Evolutionary conservation across 2,888 invertebrate species (phyloP), one percentile per base, ranked within the genome.

Genomic region (Drosophila leonis): DNA sequence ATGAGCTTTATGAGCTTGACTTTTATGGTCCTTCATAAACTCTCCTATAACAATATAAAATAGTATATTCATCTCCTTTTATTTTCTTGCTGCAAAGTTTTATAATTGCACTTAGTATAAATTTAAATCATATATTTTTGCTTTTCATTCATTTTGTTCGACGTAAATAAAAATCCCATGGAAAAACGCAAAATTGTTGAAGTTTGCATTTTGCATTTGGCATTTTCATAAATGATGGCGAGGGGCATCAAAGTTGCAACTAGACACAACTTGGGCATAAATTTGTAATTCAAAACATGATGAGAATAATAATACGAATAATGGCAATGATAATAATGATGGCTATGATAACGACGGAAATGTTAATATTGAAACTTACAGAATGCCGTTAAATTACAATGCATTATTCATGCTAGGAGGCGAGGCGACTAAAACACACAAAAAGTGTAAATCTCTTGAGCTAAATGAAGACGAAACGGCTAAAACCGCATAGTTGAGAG

Each of bases 211-310:
- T 75, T 63, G 65, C 65, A 63, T 59, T 73, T 73, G 63, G 69
- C 62, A 74, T 60, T 75, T 49, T 65, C 65, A 61, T 73, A 73
- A 75, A 73, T 73, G 59, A 65, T 33, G 39, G 27, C 31, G 27
- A 13, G 63, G 35, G 13, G 20, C 18, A 55, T 27, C 13, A 42
- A 27, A 67, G 60, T 56, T 67, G 56, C 63, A 67, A 37, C 41
- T 51, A 24, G 24, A 69, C 66, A 66, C 39, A 75, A 75, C 51
- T 75, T 66, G 57, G 51, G 66, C 62, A 76, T 71, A 76, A 71
- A 76, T 76, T 76, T 76, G 65, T 70, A 67, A 75, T 75, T 70
- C 67, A 71, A 76, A 66, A 71, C 51, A 66, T 67, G 44, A 27
- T 37, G 49, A 24, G 49, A 13, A 49, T 29, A 48, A 48, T 29